These are phyloP conservation scores for Oxycera nigricornis DNA, from an alignment of 2,888 invertebrate species.

Conservation along the genomic window DNA sequence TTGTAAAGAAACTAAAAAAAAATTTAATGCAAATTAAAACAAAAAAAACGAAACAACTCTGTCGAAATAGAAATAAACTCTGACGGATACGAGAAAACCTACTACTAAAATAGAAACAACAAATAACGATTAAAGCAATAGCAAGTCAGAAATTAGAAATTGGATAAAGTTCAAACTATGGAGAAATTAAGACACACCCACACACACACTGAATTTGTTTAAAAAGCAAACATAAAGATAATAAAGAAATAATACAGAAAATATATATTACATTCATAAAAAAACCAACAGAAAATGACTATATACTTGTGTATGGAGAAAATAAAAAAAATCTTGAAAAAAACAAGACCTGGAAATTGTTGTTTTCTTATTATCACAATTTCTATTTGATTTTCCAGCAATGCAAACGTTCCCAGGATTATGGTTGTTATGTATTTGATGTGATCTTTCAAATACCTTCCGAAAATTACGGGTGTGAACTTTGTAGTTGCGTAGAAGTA, in stretches of 20 bases:
- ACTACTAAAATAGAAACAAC: neutral
- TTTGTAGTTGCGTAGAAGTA: too few species aligned
- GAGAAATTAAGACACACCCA: neutral
- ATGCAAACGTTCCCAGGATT: too few species aligned
- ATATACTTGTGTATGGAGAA: neutral
- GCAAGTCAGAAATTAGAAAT: neutral
- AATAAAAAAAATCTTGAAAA: neutral
- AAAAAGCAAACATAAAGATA: neutral
- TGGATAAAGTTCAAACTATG: neutral
- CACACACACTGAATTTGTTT: neutral
- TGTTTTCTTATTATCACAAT: neutral
- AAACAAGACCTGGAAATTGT: neutral
- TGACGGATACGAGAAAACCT: neutral
- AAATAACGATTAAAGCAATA: neutral
- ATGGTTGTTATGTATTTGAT: too few species aligned
- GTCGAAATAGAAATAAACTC: neutral
- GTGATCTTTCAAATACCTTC: too few species aligned
- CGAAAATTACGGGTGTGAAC: too few species aligned
- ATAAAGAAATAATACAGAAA: neutral
- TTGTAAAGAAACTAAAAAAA: conserved; percentile 2
- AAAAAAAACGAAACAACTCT: conserved; percentile 6
- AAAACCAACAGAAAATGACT: neutral
- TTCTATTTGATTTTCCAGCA: too few species aligned
- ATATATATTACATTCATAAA: neutral
- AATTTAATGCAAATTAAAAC: neutral